Conservation (phyloP, 2,888 invertebrate species). For the Panzeria rudis region DNA sequence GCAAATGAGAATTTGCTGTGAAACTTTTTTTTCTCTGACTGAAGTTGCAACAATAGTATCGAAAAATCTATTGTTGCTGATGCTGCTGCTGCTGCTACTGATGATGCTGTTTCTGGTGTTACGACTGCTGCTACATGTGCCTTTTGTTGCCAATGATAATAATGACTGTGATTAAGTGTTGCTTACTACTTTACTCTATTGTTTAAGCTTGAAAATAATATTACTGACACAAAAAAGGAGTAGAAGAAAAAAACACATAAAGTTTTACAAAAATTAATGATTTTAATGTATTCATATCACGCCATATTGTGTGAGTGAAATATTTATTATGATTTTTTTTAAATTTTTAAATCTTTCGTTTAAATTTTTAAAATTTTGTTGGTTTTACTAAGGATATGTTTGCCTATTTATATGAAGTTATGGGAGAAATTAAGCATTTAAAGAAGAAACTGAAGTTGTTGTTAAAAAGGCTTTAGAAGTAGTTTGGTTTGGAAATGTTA, state of each 20-base stretch:
- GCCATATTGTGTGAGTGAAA: slow-evolving; percentile 57
- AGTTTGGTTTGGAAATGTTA: too few species aligned
- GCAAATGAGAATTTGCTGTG: slow-evolving; percentile 62
- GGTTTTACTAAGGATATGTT: background rate
- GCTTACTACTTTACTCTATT: slow-evolving; percentile 46
- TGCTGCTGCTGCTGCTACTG: background rate
- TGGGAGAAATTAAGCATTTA: too few species aligned
- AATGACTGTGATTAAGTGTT: slow-evolving; percentile 60
- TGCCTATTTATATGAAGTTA: too few species aligned
- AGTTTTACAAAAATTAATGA: slow-evolving; percentile 44
- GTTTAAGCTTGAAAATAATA: slow-evolving; percentile 57
- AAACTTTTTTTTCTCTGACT: slow-evolving; percentile 1
- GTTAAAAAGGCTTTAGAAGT: too few species aligned
- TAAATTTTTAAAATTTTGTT: background rate
- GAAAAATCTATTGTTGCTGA: slow-evolving; percentile 53
- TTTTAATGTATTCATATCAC: slow-evolving; percentile 57
- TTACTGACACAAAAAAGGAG: slow-evolving; percentile 18
- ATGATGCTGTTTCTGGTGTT: slow-evolving; percentile 38
- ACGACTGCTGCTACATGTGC: slow-evolving; percentile 22
- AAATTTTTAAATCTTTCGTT: slow-evolving; percentile 17
- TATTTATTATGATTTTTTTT: slow-evolving; percentile 20
- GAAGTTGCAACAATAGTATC: slow-evolving; percentile 54
- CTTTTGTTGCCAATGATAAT: slow-evolving; percentile 57
- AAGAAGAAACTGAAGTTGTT: too few species aligned
- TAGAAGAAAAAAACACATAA: slow-evolving; percentile 1